Evolutionary conservation across 2,113 vertebrate species (phyloP).

Genomic region (Aegotheles bennettii): DNA sequence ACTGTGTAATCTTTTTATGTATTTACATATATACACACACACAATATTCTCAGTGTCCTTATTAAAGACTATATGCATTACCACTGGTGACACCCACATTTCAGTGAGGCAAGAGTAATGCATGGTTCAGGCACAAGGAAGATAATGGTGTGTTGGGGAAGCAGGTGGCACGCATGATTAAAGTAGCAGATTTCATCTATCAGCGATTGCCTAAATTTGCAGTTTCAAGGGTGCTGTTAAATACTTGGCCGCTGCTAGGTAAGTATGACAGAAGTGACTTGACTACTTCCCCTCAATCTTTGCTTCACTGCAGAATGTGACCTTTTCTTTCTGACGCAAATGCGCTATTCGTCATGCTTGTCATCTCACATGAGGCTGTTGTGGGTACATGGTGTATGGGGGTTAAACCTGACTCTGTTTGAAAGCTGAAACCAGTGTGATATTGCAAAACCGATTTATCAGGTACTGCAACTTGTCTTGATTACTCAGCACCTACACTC

Average conservation of each 20-base stretch:
- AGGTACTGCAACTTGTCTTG: neutral
- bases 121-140: neutral
- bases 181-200: slow-evolving; percentile 3
- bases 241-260: neutral
- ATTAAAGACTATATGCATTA: neutral
- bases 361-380: neutral
- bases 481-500: slow-evolving; percentile 33
- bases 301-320: neutral
- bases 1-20: neutral
- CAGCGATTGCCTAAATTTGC: slow-evolving; percentile 9
- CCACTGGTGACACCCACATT: neutral
- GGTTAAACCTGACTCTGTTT: neutral
- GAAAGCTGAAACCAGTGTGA: slow-evolving; percentile 14
- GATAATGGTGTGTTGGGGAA: neutral
- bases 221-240: slow-evolving; percentile 17
- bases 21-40: neutral
- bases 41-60: neutral
- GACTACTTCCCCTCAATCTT: neutral
- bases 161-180: neutral
- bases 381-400: neutral
- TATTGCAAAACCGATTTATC: neutral
- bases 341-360: neutral
- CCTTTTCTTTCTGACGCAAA: slow-evolving; percentile 22
- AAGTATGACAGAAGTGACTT: neutral
- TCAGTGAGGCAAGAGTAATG: neutral